These are phyloP conservation scores for Antitype chi DNA, from an alignment of 2,888 invertebrate species.

Conservation along the genomic window DNA sequence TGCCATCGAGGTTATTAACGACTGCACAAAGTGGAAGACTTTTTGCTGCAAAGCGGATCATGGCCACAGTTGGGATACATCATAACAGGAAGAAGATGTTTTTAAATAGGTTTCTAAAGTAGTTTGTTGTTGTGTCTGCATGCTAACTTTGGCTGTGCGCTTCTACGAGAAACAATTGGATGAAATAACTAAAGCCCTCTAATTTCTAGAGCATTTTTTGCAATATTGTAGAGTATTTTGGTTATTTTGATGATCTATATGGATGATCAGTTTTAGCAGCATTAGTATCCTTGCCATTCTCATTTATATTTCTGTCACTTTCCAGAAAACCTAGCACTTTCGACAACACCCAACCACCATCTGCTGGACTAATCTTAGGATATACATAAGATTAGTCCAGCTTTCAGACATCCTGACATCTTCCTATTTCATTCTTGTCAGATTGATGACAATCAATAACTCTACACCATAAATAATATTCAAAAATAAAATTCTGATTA, in stretches of 20 bases:
- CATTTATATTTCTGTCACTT: background rate
- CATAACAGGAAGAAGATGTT: constrained; percentile 30
- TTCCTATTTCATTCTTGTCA: background rate
- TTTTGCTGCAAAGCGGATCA: constrained; percentile 36
- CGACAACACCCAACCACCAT: background rate
- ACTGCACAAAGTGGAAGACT: constrained; percentile 17
- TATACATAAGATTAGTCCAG: background rate
- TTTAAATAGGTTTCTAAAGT: constrained; percentile 32
- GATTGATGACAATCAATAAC: background rate
- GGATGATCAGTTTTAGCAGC: background rate
- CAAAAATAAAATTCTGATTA: constrained; percentile 44
- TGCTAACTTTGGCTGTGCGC: background rate
- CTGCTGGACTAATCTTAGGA: too few species aligned
- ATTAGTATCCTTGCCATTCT: background rate
- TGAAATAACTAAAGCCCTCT: background rate
- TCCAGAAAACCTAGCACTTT: background rate
- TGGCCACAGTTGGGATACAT: constrained; percentile 49
- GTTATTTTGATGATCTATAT: background rate
- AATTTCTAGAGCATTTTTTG: background rate
- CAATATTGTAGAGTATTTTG: background rate
- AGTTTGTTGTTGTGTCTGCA: constrained; percentile 34
- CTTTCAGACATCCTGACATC: background rate
- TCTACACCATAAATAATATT: background rate
- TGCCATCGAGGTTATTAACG: constrained; percentile 8
- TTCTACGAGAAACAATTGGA: background rate